Evolutionary conservation across 2,113 vertebrate species (phyloP).

Genomic region (Chloropsis hardwickii): DNA sequence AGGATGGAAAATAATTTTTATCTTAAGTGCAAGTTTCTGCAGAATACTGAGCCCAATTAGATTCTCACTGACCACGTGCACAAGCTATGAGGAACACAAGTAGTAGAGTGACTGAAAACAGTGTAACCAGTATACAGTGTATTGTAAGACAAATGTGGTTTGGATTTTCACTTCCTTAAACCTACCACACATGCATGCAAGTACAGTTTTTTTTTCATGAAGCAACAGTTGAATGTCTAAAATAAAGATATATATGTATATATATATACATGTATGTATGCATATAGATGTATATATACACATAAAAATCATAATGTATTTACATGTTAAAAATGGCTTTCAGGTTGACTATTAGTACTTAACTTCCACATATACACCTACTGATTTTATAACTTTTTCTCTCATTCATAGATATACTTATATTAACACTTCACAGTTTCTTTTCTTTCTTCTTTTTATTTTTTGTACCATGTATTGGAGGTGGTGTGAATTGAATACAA

Average conservation of each 20-base stretch:
- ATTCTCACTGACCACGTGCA: accelerated
- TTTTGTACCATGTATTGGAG: background rate
- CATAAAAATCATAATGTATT: background rate
- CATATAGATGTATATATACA: background rate
- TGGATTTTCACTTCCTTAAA: background rate
- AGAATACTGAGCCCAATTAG: background rate
- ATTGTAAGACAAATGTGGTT: background rate
- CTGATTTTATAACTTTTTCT: background rate
- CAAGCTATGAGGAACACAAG: background rate
- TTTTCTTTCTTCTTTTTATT: background rate
- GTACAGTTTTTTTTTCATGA: background rate
- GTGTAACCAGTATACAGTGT: background rate
- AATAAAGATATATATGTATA: background rate
- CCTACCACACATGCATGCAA: background rate
- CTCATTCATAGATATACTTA: background rate
- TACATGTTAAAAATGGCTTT: background rate
- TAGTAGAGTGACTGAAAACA: accelerated
- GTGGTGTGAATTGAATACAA: background rate
- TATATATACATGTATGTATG: too few species aligned
- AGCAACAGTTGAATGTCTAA: background rate
- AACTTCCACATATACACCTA: background rate
- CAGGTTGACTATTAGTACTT: background rate
- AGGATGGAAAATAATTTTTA: background rate
- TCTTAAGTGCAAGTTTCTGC: background rate
- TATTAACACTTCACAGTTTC: background rate